Conservation (phyloP, 2,113 vertebrate species). For the Irena cyanogastra region DNA sequence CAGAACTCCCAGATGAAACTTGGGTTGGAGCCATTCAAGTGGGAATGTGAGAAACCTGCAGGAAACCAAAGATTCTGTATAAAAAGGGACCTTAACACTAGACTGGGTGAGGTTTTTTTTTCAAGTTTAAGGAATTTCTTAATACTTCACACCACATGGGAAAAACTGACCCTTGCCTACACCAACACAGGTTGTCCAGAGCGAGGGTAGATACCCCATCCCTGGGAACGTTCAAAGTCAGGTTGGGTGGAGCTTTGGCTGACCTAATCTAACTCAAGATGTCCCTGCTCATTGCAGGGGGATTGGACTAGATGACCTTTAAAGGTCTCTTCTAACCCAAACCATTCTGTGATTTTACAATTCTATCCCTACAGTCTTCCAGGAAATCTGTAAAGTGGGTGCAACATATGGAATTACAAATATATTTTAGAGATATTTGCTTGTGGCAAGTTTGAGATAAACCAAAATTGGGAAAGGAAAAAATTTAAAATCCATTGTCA, state of each 20-base stretch:
- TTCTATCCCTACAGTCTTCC: background rate
- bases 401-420: background rate
- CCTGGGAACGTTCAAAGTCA: background rate
- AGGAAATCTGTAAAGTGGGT: background rate
- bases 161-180: background rate
- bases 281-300: background rate
- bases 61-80: background rate
- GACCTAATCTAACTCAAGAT: background rate
- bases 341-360: background rate
- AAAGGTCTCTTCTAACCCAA: background rate
- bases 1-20: background rate
- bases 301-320: background rate
- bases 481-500: background rate
- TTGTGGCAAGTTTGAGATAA: background rate
- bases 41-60: background rate
- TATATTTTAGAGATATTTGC: background rate
- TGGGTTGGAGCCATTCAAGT: background rate
- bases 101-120: background rate
- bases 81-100: background rate
- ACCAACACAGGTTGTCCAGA: background rate
- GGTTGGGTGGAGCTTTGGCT: background rate
- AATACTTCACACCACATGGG: background rate
- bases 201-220: too few relatives aligned
- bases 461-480: background rate
- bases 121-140: background rate